Percentiles rank a stretch among this genome's conserved stretches.
Conservation (phyloP, 2,113 vertebrate species). For the Abramis brama region DNA sequence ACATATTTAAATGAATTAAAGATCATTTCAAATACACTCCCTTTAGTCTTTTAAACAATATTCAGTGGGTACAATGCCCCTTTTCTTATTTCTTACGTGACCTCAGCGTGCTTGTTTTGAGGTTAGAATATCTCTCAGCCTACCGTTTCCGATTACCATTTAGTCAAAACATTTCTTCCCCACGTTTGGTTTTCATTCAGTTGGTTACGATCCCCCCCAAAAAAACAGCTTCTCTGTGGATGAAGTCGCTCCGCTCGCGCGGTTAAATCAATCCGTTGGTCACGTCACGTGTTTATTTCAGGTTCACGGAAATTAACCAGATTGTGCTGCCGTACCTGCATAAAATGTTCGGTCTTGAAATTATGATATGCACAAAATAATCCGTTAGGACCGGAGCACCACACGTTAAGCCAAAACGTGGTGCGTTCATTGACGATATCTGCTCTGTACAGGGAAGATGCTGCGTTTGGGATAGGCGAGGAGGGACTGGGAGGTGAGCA, state of each 20-base stretch:
- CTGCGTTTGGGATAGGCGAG: slow-evolving; percentile 50
- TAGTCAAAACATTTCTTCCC: background rate
- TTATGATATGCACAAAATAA: background rate
- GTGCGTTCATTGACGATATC: slow-evolving; percentile 20
- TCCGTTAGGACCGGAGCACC: background rate
- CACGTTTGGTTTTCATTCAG: background rate
- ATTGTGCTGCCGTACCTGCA: background rate
- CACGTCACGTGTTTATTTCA: background rate
- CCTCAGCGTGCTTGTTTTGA: background rate
- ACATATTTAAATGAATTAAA: background rate
- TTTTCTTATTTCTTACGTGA: background rate
- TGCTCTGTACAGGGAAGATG: slow-evolving; percentile 43
- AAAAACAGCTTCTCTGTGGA: background rate
- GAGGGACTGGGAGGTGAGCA: slow-evolving; percentile 34
- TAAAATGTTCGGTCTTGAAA: background rate
- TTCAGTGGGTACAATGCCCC: too few species aligned
- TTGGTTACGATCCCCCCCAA: background rate
- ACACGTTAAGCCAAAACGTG: background rate
- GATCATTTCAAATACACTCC: background rate
- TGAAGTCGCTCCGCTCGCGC: slow-evolving; percentile 13
- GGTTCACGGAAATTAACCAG: background rate
- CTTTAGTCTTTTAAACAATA: background rate
- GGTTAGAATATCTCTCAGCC: background rate
- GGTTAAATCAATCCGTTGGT: slow-evolving; percentile 37
- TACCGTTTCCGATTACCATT: slow-evolving; percentile 9